Conservation (phyloP, 92 coral and sea anemone species). For the Palythoa caribaeorum region DNA sequence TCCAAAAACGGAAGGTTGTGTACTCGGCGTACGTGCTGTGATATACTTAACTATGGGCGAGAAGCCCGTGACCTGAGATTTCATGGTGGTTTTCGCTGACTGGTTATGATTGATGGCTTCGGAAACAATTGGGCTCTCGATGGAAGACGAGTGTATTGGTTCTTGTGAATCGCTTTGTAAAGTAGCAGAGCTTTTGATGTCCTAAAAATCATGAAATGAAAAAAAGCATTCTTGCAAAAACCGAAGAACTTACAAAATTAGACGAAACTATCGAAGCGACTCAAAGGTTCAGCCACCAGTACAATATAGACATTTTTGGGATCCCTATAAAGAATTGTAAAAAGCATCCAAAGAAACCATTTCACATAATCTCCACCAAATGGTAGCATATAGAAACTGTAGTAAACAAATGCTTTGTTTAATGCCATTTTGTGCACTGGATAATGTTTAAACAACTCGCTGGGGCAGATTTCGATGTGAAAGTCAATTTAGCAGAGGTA, state of each 20-base stretch:
- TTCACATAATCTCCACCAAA: too few relatives aligned
- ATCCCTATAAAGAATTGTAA: not conserved
- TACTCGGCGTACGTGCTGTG: constrained; percentile 1
- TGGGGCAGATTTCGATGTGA: too few relatives aligned
- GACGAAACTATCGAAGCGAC: not conserved
- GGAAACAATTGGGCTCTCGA: constrained; percentile 18
- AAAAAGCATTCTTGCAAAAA: not conserved
- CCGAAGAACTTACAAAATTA: not conserved
- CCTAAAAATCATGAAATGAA: not conserved
- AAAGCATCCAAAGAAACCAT: too few relatives aligned
- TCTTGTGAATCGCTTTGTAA: constrained; percentile 28
- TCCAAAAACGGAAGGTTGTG: constrained; percentile 24
- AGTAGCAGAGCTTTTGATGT: constrained; percentile 8
- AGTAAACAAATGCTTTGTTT: too few relatives aligned
- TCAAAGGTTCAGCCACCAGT: not conserved
- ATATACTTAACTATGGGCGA: constrained; percentile 19
- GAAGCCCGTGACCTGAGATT: constrained; percentile 4
- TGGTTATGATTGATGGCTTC: constrained; percentile 13
- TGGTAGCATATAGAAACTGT: too few relatives aligned
- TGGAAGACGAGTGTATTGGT: constrained; percentile 1
- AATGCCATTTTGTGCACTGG: too few relatives aligned
- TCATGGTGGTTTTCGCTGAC: constrained; percentile 1
- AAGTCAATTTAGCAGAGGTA: too few relatives aligned
- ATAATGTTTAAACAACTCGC: too few relatives aligned
- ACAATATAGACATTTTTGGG: not conserved